Percentiles rank a stretch among this genome's conserved stretches.
phyloP scores from a whole-genome alignment of 2,113 vertebrate genomes.

The Passer domesticus region DNA sequence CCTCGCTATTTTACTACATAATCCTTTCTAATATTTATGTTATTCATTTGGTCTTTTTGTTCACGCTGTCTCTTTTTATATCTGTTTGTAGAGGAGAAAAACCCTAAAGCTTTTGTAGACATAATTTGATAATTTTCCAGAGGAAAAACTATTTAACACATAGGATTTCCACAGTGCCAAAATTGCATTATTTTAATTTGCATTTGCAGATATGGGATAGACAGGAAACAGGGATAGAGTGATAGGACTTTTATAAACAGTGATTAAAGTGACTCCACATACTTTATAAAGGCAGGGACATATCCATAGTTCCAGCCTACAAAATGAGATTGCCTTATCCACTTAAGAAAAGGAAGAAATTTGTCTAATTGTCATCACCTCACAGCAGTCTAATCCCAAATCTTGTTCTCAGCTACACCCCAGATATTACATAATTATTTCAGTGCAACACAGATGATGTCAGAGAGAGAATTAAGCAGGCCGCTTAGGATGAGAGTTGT shows the following conservation, averaged over 20 bases:
- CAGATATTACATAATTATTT: background rate
- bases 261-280: background rate
- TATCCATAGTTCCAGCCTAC: background rate
- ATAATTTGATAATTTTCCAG: background rate
- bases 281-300: background rate
- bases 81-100: background rate
- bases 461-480: background rate
- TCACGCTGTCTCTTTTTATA: background rate
- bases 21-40: background rate
- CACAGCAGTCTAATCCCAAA: background rate
- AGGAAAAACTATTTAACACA: background rate
- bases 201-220: background rate
- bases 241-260: conserved; percentile 1
- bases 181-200: background rate
- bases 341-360: background rate
- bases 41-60: background rate
- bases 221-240: conserved; percentile 29
- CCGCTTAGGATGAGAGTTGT: background rate
- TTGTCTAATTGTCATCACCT: background rate
- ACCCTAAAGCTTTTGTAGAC: background rate
- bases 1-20: background rate
- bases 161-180: background rate
- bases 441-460: background rate
- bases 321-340: background rate
- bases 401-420: background rate